Evolutionary conservation across 2,797 vertebrate species (phyloP), one percentile per base, ranked within the genome.

Genomic region (Chaenodraco wilsoni): DNA sequence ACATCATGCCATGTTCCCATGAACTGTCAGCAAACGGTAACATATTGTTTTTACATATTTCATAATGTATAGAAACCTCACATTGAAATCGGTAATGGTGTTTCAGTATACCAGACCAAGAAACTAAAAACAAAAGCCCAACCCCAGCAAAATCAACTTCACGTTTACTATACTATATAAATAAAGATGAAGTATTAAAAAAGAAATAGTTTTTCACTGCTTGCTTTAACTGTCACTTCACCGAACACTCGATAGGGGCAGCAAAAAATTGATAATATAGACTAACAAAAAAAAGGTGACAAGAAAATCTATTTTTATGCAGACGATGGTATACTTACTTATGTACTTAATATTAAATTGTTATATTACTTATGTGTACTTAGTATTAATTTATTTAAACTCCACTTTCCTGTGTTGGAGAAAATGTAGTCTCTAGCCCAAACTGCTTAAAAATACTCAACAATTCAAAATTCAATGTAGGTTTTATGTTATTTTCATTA

Each of bases 1-100:
- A 98, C 5, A 2, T 95, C 94, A 0, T 95, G 94, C 98, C 98
- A 99, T 37, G 95, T 97, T 31, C 98, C 98, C 0, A 96, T 91
- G 68, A 98, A 94, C 97, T 99, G 87, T 72, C 1, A 13, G 16
- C 15, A 58, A 64, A 19, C 19, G 2, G 19, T 11, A n/a, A 0
- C 13, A 41, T 37, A 4, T 51, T 0, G 49, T 37, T 10, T 58
- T n/a, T 16, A 49, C 1, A 19, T 50, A 16, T 40, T 3, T 49
- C 13, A 6, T 7, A 0, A n/a, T 41, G 45, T 1, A 31, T 13
- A 41, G n/a, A 37, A 44, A 40, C 2, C 7, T 63, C 14, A 3
- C 7, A 11, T 0, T 54, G 7, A 61, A 21, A 14, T 10, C 17
- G n/a, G 2, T 33, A 7, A 1, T 49, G 21, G 17, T 27, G 16